Evolutionary conservation across 2,888 invertebrate genomes (phyloP), one percentile per base, ranked within the genome.

Genomic region (Sphaeridia pumilis): DNA sequence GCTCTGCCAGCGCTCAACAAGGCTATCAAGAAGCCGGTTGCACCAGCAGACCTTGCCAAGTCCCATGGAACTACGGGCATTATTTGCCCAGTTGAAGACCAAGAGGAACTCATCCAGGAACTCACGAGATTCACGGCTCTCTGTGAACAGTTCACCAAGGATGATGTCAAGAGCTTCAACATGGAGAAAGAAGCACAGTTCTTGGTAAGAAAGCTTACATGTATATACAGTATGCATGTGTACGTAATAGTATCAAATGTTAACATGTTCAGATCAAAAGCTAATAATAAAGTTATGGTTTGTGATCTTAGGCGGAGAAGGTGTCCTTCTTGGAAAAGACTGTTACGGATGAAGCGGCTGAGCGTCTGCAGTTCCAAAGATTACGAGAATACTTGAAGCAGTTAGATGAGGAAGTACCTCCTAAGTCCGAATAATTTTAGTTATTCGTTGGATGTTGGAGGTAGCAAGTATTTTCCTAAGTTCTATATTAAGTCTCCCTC

Each of bases 341-440:
- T 17, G 38, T 38, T 12, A 38, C 38, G 7, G 38, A 38, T 17
- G 17, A 38, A 17, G 20, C 38, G 5, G 38, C 20, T 5, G 38
- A 38, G 7, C 12, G 12, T 5, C 12, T 38, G 5, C 12, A 38
- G 5, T 38, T 38, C 17, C 38, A 17, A 20, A 38, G 20, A 20
- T 17, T 38, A 5, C 12, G 20, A 38, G 5, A 14, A 5, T 38
- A 14, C 12, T 20, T 38, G 38, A 20, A 38, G 12, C 7, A 38
- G 7, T 20, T 38, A 12, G 12, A 14, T 7, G 38, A 5, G 10
- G 38, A 38, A 7, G 17, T 14, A 7, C 12, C 38, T 5, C 38
- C 38, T 7, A 38, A 38, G 20, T 38, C 38, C 38, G 38, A 38
- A 38, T 38, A 17, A 38, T 38, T n/a, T n/a, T n/a, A n/a, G n/a